These are phyloP conservation scores for Phyllotreta striolata DNA, from an alignment of 2,888 invertebrate species.

Conservation along the genomic window DNA sequence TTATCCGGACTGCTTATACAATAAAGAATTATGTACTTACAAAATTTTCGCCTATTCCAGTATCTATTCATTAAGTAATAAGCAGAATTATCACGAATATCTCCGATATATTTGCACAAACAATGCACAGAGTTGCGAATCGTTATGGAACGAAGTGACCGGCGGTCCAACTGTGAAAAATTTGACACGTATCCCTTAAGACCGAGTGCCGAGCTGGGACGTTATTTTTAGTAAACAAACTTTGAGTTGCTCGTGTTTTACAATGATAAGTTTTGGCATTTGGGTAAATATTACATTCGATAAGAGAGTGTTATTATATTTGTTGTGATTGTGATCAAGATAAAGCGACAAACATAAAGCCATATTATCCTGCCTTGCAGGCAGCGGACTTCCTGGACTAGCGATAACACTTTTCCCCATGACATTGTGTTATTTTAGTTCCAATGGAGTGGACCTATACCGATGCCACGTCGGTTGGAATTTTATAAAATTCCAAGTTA, in stretches of 20 bases:
- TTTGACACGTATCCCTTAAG: neutral
- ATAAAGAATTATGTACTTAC: slow-evolving; percentile 8
- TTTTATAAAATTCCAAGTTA: neutral
- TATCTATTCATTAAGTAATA: slow-evolving; percentile 14
- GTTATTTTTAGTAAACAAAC: slow-evolving; percentile 16
- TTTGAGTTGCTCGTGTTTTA: slow-evolving; percentile 32
- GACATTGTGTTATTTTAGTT: slow-evolving; percentile 28
- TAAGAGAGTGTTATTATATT: slow-evolving; percentile 47
- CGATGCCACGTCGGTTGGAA: slow-evolving; percentile 2
- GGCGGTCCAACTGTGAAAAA: neutral
- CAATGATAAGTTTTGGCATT: slow-evolving; percentile 46
- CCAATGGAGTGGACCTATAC: slow-evolving; percentile 8
- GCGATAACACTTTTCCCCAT: slow-evolving; percentile 39
- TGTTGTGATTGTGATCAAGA: slow-evolving; percentile 53
- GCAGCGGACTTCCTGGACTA: slow-evolving; percentile 54
- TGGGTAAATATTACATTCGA: slow-evolving; percentile 47
- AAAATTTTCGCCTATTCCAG: slow-evolving; percentile 13
- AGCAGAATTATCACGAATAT: no score
- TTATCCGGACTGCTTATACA: no score
- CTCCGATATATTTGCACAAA: no score
- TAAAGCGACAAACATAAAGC: slow-evolving; percentile 50
- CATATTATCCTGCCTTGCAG: slow-evolving; percentile 54
- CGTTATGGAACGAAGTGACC: neutral
- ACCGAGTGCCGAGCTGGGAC: neutral
- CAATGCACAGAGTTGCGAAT: no score